Evolutionary conservation across 2,113 vertebrate genomes (phyloP).

Genomic region (Uropsilus gracilis): DNA sequence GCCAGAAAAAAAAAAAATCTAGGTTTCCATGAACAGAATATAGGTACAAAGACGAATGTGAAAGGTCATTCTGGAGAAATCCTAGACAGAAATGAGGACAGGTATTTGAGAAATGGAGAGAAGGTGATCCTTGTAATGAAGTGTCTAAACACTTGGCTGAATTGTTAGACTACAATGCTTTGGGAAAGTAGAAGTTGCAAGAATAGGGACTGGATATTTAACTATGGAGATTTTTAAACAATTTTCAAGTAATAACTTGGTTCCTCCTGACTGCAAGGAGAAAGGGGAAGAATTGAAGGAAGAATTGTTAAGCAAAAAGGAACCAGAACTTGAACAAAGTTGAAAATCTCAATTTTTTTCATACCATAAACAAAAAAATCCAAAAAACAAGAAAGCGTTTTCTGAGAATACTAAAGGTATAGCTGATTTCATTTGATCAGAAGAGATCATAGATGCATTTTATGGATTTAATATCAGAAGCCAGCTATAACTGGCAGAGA

Average conservation of each 20-base stretch:
- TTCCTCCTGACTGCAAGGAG: not conserved
- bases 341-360: not conserved
- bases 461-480: not conserved
- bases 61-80: not conserved
- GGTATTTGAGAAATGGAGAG: not conserved
- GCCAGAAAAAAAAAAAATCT: not conserved
- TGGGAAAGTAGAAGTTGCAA: not conserved
- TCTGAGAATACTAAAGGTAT: not conserved
- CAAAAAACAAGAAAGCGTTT: not conserved
- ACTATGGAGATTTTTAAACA: not conserved
- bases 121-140: not conserved
- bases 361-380: not conserved
- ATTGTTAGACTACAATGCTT: not conserved
- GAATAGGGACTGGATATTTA: not conserved
- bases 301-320: not conserved
- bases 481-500: not conserved
- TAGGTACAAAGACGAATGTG: not conserved
- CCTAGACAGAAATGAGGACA: not conserved
- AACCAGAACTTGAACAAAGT: not conserved
- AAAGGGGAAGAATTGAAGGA: not conserved
- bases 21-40: not conserved
- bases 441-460: not conserved
- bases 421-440: not conserved
- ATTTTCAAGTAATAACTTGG: not conserved
- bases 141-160: too few relatives aligned